Percentiles rank a stretch among this genome's conserved stretches.
Evolutionary conservation across 1,140 invertebrate species (phyloP).

Genomic region (Bactericera cockerelli): DNA sequence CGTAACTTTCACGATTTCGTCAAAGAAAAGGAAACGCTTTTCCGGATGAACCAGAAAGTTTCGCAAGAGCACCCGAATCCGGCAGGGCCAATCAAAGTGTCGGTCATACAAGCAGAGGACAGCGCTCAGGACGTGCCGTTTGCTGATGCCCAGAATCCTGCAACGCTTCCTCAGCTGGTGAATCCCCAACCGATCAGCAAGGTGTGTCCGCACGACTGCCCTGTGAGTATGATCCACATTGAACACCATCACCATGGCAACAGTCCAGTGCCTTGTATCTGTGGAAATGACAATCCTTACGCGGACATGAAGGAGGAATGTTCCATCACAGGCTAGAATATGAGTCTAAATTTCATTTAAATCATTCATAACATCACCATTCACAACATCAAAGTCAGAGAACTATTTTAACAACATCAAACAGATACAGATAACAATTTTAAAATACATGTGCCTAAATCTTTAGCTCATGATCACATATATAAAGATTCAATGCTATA

Average conservation of each 20-base stretch:
- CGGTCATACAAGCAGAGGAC: background rate
- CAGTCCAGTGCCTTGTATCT: background rate
- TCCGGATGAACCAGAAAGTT: background rate
- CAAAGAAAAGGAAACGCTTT: background rate
- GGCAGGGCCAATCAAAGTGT: background rate
- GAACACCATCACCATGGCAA: constrained; percentile 1
- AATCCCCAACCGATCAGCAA: background rate
- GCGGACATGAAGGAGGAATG: background rate
- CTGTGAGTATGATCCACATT: constrained; percentile 1
- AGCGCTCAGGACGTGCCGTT: background rate
- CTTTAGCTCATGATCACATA: no score
- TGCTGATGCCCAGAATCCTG: no score
- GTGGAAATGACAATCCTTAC: background rate
- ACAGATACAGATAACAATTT: no score
- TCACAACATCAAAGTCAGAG: no score
- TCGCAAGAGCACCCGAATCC: background rate
- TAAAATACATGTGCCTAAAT: no score
- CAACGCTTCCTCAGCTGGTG: background rate
- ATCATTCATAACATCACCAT: no score
- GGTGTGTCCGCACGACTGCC: background rate
- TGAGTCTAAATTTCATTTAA: no score
- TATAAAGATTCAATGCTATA: no score
- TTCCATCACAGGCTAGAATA: background rate
- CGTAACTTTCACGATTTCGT: background rate
- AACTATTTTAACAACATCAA: no score